Percentiles rank a stretch among this genome's conserved stretches.
Evolutionary conservation across 2,888 invertebrate genomes (phyloP).

Genomic region (Clanis bilineata): DNA sequence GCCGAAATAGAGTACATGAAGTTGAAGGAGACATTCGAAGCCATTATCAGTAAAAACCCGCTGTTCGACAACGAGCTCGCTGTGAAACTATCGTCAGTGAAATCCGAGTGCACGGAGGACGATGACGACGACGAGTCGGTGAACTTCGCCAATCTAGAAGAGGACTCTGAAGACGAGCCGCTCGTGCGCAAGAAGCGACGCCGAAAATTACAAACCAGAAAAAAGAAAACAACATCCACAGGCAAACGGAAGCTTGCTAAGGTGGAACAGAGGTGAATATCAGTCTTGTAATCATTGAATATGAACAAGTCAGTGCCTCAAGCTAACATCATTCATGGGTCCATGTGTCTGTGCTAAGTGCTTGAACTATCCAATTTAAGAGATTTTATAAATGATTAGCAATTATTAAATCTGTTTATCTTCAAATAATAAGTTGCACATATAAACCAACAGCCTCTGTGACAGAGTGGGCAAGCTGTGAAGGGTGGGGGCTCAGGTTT

Average conservation of each 20-base stretch:
- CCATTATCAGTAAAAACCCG: slow-evolving; percentile 66
- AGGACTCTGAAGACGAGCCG: slow-evolving; percentile 67
- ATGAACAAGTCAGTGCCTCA: neutral
- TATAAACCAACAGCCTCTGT: no score
- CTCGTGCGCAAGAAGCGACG: slow-evolving; percentile 59
- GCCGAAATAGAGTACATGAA: slow-evolving; percentile 66
- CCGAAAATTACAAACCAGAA: slow-evolving; percentile 56
- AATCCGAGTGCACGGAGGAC: slow-evolving; percentile 38
- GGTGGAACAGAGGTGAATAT: slow-evolving; percentile 18
- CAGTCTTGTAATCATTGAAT: neutral
- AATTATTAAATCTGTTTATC: no score
- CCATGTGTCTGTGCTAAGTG: no score
- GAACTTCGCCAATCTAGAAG: slow-evolving; percentile 17
- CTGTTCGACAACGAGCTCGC: slow-evolving; percentile 47
- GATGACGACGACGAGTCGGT: slow-evolving; percentile 24
- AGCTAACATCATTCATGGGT: no score
- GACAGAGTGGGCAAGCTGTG: no score
- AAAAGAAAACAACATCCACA: slow-evolving; percentile 48
- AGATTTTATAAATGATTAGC: no score
- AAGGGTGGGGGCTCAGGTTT: no score
- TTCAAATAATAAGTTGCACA: no score
- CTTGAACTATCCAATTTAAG: no score
- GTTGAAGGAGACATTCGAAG: slow-evolving; percentile 63
- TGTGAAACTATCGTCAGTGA: slow-evolving; percentile 39
- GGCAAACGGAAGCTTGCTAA: slow-evolving; percentile 38